These are phyloP conservation scores for Orthonevra nobilis DNA, from an alignment of 2,888 invertebrate genomes.

Conservation along the genomic window DNA sequence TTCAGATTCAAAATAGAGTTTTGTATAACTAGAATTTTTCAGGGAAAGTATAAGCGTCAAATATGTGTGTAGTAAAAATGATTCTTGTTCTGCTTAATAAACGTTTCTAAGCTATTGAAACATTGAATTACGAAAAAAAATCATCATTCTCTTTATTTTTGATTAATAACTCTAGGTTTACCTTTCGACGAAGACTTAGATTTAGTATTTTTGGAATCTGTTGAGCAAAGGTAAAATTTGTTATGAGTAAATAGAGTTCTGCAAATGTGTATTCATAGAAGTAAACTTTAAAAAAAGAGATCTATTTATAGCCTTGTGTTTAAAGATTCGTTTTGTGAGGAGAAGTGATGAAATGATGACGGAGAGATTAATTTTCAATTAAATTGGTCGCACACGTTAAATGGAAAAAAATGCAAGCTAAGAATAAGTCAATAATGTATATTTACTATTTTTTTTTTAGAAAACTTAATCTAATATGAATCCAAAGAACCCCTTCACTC, in stretches of 20 bases:
- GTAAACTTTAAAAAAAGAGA: too few species aligned
- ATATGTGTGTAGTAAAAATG: background rate
- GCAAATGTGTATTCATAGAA: too few species aligned
- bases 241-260: too few species aligned
- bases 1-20: too few species aligned
- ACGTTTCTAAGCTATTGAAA: conserved; percentile 5
- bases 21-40: too few species aligned
- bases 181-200: conserved; percentile 53
- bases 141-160: background rate
- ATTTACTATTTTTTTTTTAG: background rate
- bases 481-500: too few species aligned
- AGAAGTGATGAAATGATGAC: background rate
- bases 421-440: too few species aligned
- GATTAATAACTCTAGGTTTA: too few species aligned
- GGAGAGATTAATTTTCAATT: background rate
- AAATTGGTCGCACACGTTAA: too few species aligned
- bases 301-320: too few species aligned
- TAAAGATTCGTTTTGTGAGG: background rate
- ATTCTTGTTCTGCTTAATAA: background rate
- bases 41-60: background rate
- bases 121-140: conserved; percentile 24
- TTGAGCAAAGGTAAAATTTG: conserved; percentile 35
- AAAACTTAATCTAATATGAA: too few species aligned
- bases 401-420: too few species aligned
- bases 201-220: conserved; percentile 58